Evolutionary conservation across 1,140 invertebrate genomes (phyloP), one percentile per base, ranked within the genome.

Genomic region (Panagrolaimus sp.): DNA sequence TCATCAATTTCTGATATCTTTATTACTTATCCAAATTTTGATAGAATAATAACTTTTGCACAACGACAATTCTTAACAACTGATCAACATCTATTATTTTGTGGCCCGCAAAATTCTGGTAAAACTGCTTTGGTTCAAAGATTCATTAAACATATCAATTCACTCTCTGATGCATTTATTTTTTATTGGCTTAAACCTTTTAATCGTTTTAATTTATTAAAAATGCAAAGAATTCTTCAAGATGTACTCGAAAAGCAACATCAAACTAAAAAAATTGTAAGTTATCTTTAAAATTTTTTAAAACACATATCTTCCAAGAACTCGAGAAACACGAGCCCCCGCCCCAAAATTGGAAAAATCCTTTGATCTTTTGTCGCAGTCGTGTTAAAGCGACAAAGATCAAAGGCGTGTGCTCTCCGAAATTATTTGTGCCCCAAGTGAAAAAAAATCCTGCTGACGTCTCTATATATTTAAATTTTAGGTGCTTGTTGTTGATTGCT

Each of bases 151-250:
- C 44, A 23, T 42, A 25, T 74, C 2, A 25, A 31, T 9, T 20
- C 53, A 71, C 1, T 25, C 5, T 25, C 38, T 5, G 46, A 68
- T 7, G 66, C 43, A 46, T 72, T 31, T 13, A 51, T 74, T 16
- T 72, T 72, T 71, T 13, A 72, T 44, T 72, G 65, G 64, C 14
- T 72, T 11, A 53, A 70, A 43, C 72, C 74, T 46, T 53, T 57
- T 7, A 46, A 63, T 42, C 48, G 71, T n/a, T 75, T 72, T 25
- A 44, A 72, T 46, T 69, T 72, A 16, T 13, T 23, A 23, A 25
- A 45, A 44, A 70, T 75, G 64, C 71, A 72, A 65, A 13, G 69
- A n/a, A 69, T 63, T 9, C 23, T 53, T 71, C n/a, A 43, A 9
- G 14, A 62, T 7, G 2, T 45, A 42, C 5, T 68, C 13, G 27